Conservation (phyloP, 2,113 vertebrate genomes). For the Phalacrocorax brasilianus region DNA sequence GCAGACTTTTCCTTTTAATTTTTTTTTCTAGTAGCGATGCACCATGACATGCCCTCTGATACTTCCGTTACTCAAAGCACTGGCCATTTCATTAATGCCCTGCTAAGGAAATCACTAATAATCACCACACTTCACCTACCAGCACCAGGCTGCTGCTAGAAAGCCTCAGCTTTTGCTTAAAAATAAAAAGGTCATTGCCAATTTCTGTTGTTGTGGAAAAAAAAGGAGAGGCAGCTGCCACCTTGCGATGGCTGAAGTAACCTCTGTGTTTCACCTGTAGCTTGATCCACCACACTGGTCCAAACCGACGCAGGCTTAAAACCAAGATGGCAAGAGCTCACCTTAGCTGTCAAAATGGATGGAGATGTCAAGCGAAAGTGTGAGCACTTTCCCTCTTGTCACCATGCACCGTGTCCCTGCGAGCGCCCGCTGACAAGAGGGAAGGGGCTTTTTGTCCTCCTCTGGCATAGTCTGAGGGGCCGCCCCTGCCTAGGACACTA, state of each 20-base stretch:
- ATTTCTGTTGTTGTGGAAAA: rapidly evolving
- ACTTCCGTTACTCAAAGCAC: no score
- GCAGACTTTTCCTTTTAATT: not conserved
- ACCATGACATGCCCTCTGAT: rapidly evolving
- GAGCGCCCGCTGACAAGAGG: rapidly evolving
- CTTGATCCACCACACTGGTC: rapidly evolving
- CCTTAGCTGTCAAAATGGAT: not conserved
- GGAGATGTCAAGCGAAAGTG: rapidly evolving
- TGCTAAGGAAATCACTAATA: not conserved
- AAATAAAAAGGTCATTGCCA: not conserved
- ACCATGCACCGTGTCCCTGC: rapidly evolving
- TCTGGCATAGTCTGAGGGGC: rapidly evolving
- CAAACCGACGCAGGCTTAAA: not conserved
- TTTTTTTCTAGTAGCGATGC: not conserved
- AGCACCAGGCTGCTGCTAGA: rapidly evolving
- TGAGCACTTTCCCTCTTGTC: no score
- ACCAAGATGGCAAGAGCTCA: not conserved
- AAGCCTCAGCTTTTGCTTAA: not conserved
- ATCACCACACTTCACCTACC: rapidly evolving
- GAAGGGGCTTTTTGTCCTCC: not conserved
- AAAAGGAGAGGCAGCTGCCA: no score
- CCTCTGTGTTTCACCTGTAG: not conserved
- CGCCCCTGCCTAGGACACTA: not conserved
- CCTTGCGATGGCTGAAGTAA: no score
- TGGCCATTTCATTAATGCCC: not conserved